phyloP scores from a whole-genome alignment of 2,797 vertebrate genomes.

The Typhlichthys subterraneus region DNA sequence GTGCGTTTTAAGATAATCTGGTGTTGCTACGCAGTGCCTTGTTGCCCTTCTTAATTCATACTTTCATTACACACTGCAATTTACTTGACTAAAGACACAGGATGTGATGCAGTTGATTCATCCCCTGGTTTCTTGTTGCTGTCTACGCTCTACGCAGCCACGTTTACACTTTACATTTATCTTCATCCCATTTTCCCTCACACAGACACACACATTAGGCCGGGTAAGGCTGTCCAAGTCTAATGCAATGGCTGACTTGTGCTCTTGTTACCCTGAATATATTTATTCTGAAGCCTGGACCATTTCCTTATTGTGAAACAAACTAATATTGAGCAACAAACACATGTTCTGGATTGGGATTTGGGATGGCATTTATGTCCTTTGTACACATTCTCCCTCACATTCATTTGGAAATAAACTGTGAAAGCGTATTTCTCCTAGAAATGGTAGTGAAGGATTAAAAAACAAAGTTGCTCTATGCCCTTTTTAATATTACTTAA shows the following conservation, averaged over 20 bases:
- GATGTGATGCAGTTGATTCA: constrained; percentile 2
- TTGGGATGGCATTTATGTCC: constrained; percentile 45
- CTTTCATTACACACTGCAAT: constrained; percentile 1
- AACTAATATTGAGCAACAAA: constrained; percentile 65
- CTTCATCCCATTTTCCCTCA: neutral
- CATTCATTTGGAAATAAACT: constrained; percentile 19
- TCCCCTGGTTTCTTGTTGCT: neutral
- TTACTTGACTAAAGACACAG: constrained; percentile 10
- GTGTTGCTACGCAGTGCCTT: constrained; percentile 23
- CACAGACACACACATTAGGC: neutral
- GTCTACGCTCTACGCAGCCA: constrained; percentile 3
- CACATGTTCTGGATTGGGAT: constrained; percentile 61
- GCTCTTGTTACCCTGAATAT: constrained; percentile 29
- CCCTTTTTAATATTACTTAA: no score
- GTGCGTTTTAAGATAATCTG: constrained; percentile 5
- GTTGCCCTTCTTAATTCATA: constrained; percentile 28
- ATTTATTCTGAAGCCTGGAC: constrained; percentile 59
- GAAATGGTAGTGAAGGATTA: no score
- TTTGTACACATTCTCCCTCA: constrained; percentile 51
- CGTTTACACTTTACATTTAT: constrained; percentile 5
- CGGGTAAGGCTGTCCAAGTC: constrained; percentile 5
- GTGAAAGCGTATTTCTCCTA: neutral
- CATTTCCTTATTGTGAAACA: constrained; percentile 68
- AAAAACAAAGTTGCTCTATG: no score
- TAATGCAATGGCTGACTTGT: constrained; percentile 24